phyloP scores from a whole-genome alignment of 2,113 vertebrate species.

The Fregata magnificens region DNA sequence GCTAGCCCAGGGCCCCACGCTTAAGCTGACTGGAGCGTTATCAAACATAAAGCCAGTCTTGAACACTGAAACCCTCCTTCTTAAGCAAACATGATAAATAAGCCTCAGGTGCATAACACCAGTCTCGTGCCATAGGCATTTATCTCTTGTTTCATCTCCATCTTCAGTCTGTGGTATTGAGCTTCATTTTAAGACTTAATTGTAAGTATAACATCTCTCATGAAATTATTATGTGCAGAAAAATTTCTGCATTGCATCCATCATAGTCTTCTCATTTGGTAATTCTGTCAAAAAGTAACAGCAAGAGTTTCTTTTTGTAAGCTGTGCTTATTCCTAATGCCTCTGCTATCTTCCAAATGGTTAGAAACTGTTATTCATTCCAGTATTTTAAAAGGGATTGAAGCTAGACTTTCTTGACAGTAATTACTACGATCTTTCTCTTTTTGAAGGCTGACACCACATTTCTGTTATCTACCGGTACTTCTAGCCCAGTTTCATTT shows the following conservation, averaged over 20 bases:
- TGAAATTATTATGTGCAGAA: neutral
- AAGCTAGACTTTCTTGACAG: slow-evolving; percentile 37
- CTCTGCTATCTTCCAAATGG: slow-evolving; percentile 6
- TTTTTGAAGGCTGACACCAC: slow-evolving; percentile 32
- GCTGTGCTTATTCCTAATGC: neutral
- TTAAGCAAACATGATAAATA: neutral
- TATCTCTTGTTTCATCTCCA: neutral
- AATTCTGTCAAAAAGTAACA: neutral
- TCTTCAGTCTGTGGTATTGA: neutral
- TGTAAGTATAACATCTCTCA: neutral
- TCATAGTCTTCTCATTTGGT: neutral
- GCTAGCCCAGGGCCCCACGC: neutral
- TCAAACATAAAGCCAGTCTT: neutral
- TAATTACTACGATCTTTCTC: slow-evolving; percentile 41
- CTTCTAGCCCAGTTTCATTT: neutral
- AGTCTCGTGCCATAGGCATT: neutral
- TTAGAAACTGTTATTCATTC: slow-evolving; percentile 5
- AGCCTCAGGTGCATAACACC: neutral
- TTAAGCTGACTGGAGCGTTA: neutral
- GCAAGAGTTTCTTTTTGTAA: neutral
- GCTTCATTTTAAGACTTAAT: neutral
- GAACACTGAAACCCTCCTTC: neutral
- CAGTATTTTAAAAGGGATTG: neutral
- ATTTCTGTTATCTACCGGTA: slow-evolving; percentile 17
- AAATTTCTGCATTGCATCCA: neutral